Percentiles rank a stretch among this genome's conserved stretches.
These are phyloP conservation scores for Gymnoscelis rufifasciata DNA, from an alignment of 2,888 invertebrate species.

Conservation along the genomic window DNA sequence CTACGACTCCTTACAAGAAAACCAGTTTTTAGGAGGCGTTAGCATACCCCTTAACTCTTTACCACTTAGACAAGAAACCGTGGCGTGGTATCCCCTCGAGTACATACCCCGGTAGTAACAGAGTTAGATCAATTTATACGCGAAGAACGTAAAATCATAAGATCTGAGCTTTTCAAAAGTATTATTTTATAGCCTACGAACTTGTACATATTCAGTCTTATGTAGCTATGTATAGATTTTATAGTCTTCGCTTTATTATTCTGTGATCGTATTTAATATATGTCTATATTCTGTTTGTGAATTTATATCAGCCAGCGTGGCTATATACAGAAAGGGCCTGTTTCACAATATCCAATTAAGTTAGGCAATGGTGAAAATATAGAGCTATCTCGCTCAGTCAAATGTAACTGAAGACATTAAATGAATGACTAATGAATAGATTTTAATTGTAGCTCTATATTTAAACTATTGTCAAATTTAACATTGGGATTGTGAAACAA, in stretches of 20 bases:
- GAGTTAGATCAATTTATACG: slow-evolving; percentile 28
- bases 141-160: slow-evolving; percentile 11
- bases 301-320: slow-evolving; percentile 7
- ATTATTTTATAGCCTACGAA: background rate
- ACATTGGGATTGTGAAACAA: too few relatives aligned
- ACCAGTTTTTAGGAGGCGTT: slow-evolving; percentile 96
- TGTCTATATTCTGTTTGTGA: slow-evolving; percentile 12
- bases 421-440: too few relatives aligned
- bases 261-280: slow-evolving; percentile 27
- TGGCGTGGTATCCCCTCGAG: slow-evolving; percentile 90
- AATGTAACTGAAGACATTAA: too few relatives aligned
- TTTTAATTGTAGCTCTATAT: too few relatives aligned
- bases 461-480: too few relatives aligned
- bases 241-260: slow-evolving; percentile 11
- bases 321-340: too few relatives aligned
- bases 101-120: slow-evolving; percentile 71
- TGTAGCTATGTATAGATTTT: slow-evolving; percentile 4
- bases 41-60: slow-evolving; percentile 86
- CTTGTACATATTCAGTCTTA: background rate
- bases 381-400: too few relatives aligned
- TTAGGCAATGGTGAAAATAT: too few relatives aligned
- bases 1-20: slow-evolving; percentile 95
- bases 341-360: too few relatives aligned
- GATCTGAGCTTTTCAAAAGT: slow-evolving; percentile 1
- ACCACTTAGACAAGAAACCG: slow-evolving; percentile 87